Base-by-base conservation (phyloP, 2,888 invertebrate genomes). In the Alloplasta piceator region DNA sequence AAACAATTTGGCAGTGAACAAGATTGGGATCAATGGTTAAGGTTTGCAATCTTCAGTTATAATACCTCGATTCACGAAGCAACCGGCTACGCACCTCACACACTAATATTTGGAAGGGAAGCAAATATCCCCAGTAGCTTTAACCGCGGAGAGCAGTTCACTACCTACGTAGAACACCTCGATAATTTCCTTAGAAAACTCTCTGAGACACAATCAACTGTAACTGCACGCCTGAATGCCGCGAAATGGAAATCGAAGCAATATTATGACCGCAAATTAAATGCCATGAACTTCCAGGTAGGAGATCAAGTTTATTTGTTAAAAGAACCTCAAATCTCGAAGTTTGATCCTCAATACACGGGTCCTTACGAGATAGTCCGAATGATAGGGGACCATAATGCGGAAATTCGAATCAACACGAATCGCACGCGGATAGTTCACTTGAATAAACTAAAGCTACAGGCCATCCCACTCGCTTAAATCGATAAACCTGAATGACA, bases 211-310 rank as follows among this genome's bases (percentile, higher is more conserved):
- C 71, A 60, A 43, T n/a, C 50, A 6, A 12, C 10, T 9, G 71
- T 46, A 7, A 7, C 10, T 3, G 60, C 60, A 5, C 41, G 48
- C 1, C 16, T 76, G 36, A 46, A 58, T 4, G 60, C 46, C 1
- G 64, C 76, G 9, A 68, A 76, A 68, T 48, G 38, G 48, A 26
- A 14, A 38, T 74, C 74, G 4, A 74, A 74, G 16, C 41, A 63
- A 1, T 74, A 48, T 14, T 76, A 80, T 7, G 80, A 82, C 55
- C 72, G 46, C 4, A 50, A 66, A 12, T 26, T 74, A 9, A 60
- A 64, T 9, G 71, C 63, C 6, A 38, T 60, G 4, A 55, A 68
- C 9, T 80, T 80, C 16, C 43, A 80, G n/a, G 7, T 12, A 48
- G 48, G 48, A 48, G n/a, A 48, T 5, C 48, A n/a, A 48, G 48